Evolutionary conservation across 2,113 vertebrate genomes (phyloP).

Genomic region (western clawed frog (Xenopus tropicalis)): UCB_Xtro_10.0 CM004443.2:172794001-172794500

Average conservation of each 20-base stretch:
- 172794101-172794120: too few species aligned
- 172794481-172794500: conserved; percentile 25
- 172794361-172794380: conserved; percentile 21
- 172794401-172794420: conserved; percentile 29
- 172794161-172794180: too few species aligned
- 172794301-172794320: conserved; percentile 4
- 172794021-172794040: too few species aligned
- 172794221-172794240: neutral
- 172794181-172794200: too few species aligned
- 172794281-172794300: conserved; percentile 23
- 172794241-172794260: conserved; percentile 8
- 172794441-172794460: conserved; percentile 16
- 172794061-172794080: too few species aligned
- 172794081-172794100: too few species aligned
- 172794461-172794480: conserved; percentile 32
- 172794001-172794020: too few species aligned
- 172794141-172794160: too few species aligned
- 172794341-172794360: conserved; percentile 17
- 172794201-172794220: too few species aligned
- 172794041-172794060: too few species aligned
- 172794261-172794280: conserved; percentile 7
- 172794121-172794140: too few species aligned
- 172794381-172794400: conserved; percentile 25
- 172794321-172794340: neutral
- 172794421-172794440: conserved; percentile 32